These are phyloP conservation scores for Trypoxylon attenuatum DNA, from an alignment of 2,888 invertebrate species.

Conservation along the genomic window DNA sequence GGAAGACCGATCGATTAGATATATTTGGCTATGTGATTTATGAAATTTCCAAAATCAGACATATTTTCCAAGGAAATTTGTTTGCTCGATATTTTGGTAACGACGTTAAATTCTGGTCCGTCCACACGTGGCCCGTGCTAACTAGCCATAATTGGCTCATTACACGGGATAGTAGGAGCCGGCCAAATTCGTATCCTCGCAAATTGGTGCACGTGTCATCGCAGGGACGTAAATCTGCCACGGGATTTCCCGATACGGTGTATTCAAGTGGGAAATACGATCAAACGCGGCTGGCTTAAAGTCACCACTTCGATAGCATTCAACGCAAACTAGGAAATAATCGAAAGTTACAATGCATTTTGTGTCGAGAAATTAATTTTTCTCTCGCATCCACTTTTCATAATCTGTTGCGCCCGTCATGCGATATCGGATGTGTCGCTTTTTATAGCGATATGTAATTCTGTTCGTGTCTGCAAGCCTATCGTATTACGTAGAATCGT, in stretches of 20 bases:
- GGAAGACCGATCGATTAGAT: neutral
- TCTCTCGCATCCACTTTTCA: too few relatives aligned
- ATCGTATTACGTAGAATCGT: too few relatives aligned
- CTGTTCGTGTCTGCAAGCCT: too few relatives aligned
- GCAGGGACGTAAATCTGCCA: conserved; percentile 18
- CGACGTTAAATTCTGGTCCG: conserved; percentile 11
- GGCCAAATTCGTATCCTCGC: conserved; percentile 26
- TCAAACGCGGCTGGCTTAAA: neutral
- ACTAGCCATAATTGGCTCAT: conserved; percentile 25
- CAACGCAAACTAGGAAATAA: neutral
- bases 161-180: conserved; percentile 12
- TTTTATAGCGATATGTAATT: too few relatives aligned
- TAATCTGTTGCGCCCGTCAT: too few relatives aligned
- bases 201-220: conserved; percentile 30
- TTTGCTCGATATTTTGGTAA: neutral
- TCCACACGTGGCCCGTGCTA: neutral
- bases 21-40: neutral
- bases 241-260: conserved; percentile 17
- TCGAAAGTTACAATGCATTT: too few relatives aligned
- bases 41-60: neutral
- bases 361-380: too few relatives aligned
- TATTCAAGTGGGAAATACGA: conserved; percentile 6
- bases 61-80: too few relatives aligned
- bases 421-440: too few relatives aligned
- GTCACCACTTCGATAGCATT: conserved; percentile 24